Base-by-base conservation (phyloP, 2,797 vertebrate species). In the Menidia menidia region DNA sequence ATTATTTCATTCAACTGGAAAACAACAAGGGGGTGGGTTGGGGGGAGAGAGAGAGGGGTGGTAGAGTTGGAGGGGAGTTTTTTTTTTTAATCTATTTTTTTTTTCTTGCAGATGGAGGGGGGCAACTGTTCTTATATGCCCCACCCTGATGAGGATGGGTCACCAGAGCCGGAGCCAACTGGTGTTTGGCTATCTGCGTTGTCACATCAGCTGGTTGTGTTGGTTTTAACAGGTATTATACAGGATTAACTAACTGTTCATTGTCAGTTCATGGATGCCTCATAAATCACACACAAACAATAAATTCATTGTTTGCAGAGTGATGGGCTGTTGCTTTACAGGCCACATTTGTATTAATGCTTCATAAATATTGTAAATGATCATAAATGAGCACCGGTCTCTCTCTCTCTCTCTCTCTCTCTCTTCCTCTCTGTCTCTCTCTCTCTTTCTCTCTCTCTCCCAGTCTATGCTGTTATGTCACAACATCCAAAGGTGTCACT, bases 1-100 rank as follows among this genome's bases (percentile, higher is more conserved):
- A 93, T 94, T 94, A 94, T 94, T 94, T 94, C 91, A 94, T 94
- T 94, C 91, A 93, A 92, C 92, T 94, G 93, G 92, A 94, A 94
- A 94, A 94, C 93, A 95, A 94, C 92, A 93, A 91, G 90, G 84
- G 89, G 90, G 91, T 84, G 87, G 90, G 86, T 25, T 25, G 25
- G 90, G 84, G 89, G 89, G 91, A 83, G 87, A 90, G 86, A 80
- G 57, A 54, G 62, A 52, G 59, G 64, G 66, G 68, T 32, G 71
- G 78, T 70, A 60, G 77, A 60, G 80, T 66, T 73, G 68, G 83
- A 56, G 72, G 76, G 80, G 73, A 45, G 35, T 74, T 76, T 64
- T 68, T 60, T 76, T 79, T 79, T 74, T 87, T 25, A 25, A 25
- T 25, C 25, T 25, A 25, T 74, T 76, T 64, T 68, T 60, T 76